These are phyloP conservation scores for Sciurus vulgaris DNA, from an alignment of 2,797 vertebrate species.

Conservation along the genomic window DNA sequence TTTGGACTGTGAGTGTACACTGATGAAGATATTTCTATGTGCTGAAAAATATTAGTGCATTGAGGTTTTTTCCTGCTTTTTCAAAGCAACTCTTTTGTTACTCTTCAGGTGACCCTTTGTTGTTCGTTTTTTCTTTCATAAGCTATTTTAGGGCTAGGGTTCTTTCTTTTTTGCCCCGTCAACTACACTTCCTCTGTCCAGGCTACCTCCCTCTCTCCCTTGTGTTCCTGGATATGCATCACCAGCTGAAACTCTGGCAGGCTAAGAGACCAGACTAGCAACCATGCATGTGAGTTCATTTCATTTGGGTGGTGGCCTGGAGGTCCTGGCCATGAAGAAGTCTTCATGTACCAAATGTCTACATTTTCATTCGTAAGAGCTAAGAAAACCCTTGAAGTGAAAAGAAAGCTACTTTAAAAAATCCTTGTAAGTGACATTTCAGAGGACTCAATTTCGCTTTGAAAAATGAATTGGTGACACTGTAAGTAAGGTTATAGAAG, in stretches of 20 bases:
- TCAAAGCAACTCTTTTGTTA: not conserved
- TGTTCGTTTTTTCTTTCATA: not conserved
- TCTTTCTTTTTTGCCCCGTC: not conserved
- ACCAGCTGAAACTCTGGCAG: not conserved
- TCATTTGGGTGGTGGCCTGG: not conserved
- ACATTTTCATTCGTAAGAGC: conserved; percentile 20
- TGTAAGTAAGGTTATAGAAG: not conserved
- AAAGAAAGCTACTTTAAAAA: not conserved
- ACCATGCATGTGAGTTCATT: not conserved
- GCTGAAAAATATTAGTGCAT: not conserved
- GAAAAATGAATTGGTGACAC: not conserved
- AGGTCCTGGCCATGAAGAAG: not conserved
- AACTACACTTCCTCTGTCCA: conserved; percentile 35
- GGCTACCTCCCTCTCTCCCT: not conserved
- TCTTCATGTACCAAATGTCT: conserved; percentile 22
- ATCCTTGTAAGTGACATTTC: not conserved
- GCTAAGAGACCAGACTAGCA: conserved; percentile 19
- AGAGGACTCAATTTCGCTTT: conserved; percentile 2
- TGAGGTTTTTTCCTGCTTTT: not conserved
- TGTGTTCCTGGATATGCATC: not conserved
- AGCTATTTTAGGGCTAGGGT: conserved; percentile 35
- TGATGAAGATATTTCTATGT: not conserved
- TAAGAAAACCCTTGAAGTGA: not conserved
- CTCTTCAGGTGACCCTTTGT: not conserved
- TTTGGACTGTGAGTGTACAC: not conserved